Base-by-base conservation (phyloP, 2,113 vertebrate species). In the Lamprotornis superbus region DNA sequence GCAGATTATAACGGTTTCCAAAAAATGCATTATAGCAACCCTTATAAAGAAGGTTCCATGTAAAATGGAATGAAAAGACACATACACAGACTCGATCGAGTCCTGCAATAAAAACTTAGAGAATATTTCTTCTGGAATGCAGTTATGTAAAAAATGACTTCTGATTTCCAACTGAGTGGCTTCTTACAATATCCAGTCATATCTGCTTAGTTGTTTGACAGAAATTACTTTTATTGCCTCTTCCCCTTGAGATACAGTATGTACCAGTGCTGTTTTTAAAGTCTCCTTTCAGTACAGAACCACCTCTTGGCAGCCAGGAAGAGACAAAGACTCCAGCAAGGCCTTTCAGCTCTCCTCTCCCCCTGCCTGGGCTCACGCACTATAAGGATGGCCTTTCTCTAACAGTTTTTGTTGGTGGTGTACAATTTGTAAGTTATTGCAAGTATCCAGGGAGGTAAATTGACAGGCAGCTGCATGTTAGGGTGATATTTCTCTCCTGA, bases 301-400 rank as follows among this genome's bases (percentile, higher is more conserved):
- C 18, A 33, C 11, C 1, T 86, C 64, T 63, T 3, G 1, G 1
- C 46, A 80, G 44, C 9, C 21, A 77, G 56, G 65, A 83, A 80
- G 31, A 44, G 25, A 79, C 30, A 83, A 90, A 60, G 71, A 7
- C 15, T 75, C 46, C 71, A 70, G 60, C 35, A 39, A 88, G 8
- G 24, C 60, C 42, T 55, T 80, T 86, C 59, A 86, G 57, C 27
- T 71, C 50, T 77, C 37, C 47, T 61, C 47, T 73, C 27, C 33
- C 17, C 16, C 8, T 2, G 4, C 55, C 13, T 2, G 1, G 18
- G 28, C 50, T 61, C 46, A 55, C 1, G 0, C 0, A 0, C 18
- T 37, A 0, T n/a, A 57, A 65, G 74, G 40, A 67, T 28, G 14
- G 40, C 28, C 17, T 88, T 91, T 57, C 74, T 89, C 55, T 61